Evolutionary conservation across 2,888 invertebrate species (phyloP), one percentile per base, ranked within the genome.

Genomic region (Chloroclysta siterata): DNA sequence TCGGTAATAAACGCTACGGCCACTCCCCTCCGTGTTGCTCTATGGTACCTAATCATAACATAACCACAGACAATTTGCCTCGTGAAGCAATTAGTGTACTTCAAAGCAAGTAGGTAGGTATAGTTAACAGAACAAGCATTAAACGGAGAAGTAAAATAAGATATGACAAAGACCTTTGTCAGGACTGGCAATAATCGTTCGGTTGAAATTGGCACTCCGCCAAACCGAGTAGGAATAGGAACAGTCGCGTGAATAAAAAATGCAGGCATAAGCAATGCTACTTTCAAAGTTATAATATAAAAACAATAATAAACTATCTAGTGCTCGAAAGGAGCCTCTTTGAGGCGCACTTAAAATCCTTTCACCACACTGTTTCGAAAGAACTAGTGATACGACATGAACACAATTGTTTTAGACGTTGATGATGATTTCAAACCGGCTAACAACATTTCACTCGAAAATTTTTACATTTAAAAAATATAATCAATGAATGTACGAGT

Each of bases 91-190:
- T 13, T 36, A 39, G 13, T 15, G 36, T 6, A 36, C 17, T 39
- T 52, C 41, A 42, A 5, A 39, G 28, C 22, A 28, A n/a, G n/a
- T n/a, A n/a, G n/a, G n/a, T n/a, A n/a, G n/a, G 33, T 41, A 6
- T 13, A 14, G 14, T 79, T 76, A 76, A 73, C 74, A 78, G 75
- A 79, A 65, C 73, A 68, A 72, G 68, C 71, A 72, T 73, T 75
- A 72, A 44, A 46, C 55, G 14, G 5, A 48, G n/a, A 48, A 39
- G 17, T 15, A 50, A 54, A 60, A 48, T 42, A 15, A 60, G 41
- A 60, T 48, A 58, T 47, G 39, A 61, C 39, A 55, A 63, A 44
- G 48, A 36, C 55, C 55, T 58, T 64, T 53, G 48, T 60, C 60
- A 60, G 44, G 53, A 56, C 64, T 56, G 2, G 42, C 42, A 41